A percentile compares a stretch with the other conserved stretches of the same genome.
Conservation (phyloP, 2,888 invertebrate genomes). For the Perithous albicinctus region DNA sequence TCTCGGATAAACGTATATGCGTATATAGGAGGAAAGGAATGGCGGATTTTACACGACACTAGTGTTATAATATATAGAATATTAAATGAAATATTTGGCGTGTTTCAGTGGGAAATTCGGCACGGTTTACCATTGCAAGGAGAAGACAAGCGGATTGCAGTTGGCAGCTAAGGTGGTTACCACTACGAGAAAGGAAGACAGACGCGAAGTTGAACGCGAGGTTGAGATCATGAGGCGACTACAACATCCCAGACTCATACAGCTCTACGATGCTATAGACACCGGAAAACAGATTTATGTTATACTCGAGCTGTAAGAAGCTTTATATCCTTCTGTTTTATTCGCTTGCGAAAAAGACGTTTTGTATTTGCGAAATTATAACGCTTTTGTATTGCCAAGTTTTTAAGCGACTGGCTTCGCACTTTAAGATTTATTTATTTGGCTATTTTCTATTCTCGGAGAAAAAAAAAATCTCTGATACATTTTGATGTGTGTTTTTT, state of each 20-base stretch:
- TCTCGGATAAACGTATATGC: not conserved
- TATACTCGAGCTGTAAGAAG: conserved; percentile 98
- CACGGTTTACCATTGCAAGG: conserved; percentile 96
- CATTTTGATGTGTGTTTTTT: no score
- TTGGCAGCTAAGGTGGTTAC: conserved; percentile 97
- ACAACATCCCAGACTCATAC: conserved; percentile 97
- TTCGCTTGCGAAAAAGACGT: not conserved
- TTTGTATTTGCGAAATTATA: conserved; percentile 39
- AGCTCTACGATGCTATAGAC: conserved; percentile 99
- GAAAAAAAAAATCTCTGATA: no score
- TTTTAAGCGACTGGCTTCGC: conserved; percentile 18
- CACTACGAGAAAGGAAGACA: conserved; percentile 93
- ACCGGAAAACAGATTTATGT: conserved; percentile 97
- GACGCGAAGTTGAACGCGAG: conserved; percentile 96
- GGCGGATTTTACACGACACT: conserved; percentile 52
- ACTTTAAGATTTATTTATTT: not conserved
- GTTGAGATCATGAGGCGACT: conserved; percentile 98
- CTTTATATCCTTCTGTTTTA: not conserved
- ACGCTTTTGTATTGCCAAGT: conserved; percentile 61
- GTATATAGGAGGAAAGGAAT: not conserved
- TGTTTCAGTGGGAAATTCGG: conserved; percentile 97
- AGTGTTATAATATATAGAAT: conserved; percentile 44
- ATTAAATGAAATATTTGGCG: conserved; percentile 50
- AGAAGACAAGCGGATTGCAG: conserved; percentile 91
- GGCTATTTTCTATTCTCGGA: not conserved